Percentiles rank a stretch among this genome's conserved stretches.
These are phyloP conservation scores for Zosterops hypoxanthus DNA, from an alignment of 2,113 vertebrate genomes.

Conservation along the genomic window DNA sequence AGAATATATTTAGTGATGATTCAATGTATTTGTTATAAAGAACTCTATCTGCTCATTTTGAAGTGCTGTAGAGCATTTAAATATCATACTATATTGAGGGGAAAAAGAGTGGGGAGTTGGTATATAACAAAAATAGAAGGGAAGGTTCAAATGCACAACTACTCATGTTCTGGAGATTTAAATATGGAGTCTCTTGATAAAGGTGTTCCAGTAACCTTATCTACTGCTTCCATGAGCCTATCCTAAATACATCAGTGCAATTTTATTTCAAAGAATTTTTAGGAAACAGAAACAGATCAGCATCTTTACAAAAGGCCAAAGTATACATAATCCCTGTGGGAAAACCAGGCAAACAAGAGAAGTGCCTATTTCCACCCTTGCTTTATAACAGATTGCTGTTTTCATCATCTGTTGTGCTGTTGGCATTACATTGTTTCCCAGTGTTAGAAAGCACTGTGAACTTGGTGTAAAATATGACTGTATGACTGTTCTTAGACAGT, in stretches of 20 bases:
- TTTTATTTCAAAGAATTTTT: conserved; percentile 5
- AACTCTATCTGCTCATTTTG: neutral
- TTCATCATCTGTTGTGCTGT: neutral
- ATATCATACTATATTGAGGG: neutral
- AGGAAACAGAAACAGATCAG: neutral
- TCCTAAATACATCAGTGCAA: neutral
- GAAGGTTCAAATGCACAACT: neutral
- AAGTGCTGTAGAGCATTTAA: neutral
- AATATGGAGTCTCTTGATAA: neutral
- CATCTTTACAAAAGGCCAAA: neutral
- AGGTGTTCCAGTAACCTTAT: neutral
- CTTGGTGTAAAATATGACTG: neutral
- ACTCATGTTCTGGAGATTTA: neutral
- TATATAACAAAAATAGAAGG: neutral
- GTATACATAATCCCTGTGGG: neutral
- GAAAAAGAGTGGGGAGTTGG: neutral
- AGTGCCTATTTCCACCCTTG: neutral
- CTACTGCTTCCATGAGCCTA: neutral
- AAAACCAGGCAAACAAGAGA: neutral
- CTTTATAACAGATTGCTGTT: neutral
- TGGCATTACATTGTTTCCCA: neutral
- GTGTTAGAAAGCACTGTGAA: neutral
- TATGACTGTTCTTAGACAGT: neutral
- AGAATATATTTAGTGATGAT: neutral
- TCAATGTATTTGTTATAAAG: neutral